Evolutionary conservation across 2,888 invertebrate species (phyloP).

Genomic region (Dasysyrphus albostriatus): DNA sequence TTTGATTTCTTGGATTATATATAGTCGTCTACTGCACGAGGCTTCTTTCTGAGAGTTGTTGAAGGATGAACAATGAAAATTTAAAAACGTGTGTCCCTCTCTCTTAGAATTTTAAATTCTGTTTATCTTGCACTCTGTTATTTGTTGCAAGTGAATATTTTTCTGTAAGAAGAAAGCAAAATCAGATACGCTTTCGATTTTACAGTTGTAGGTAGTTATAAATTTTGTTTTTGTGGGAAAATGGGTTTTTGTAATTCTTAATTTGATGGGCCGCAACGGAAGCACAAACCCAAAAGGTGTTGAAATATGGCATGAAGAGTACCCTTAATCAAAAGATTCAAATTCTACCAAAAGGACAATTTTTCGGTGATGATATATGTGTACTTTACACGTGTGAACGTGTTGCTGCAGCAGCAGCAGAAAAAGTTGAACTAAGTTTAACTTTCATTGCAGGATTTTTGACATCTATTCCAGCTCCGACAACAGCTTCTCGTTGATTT

Average conservation of each 20-base stretch:
- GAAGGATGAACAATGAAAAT: conserved; percentile 3
- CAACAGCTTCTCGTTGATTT: too few species aligned
- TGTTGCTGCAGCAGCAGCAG: too few species aligned
- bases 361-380: too few species aligned
- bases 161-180: conserved; percentile 51
- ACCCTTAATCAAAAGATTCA: background rate
- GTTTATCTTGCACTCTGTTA: conserved; percentile 25
- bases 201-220: background rate
- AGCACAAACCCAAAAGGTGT: background rate
- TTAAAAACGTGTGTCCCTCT: conserved; percentile 42
- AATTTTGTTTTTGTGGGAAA: background rate
- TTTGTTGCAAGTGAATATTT: conserved; percentile 7
- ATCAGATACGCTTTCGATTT: conserved; percentile 35
- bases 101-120: conserved; percentile 29
- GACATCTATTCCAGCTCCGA: too few species aligned
- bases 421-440: too few species aligned
- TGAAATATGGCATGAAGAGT: background rate
- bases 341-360: background rate
- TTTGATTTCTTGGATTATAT: conserved; percentile 48
- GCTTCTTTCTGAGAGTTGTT: conserved; percentile 32
- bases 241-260: background rate
- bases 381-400: too few species aligned
- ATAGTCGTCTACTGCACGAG: conserved; percentile 46
- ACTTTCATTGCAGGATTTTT: too few species aligned
- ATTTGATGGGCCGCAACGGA: background rate